Base-by-base conservation (phyloP, 2,797 vertebrate genomes). In the Schizopygopsis malacanthus region DNA sequence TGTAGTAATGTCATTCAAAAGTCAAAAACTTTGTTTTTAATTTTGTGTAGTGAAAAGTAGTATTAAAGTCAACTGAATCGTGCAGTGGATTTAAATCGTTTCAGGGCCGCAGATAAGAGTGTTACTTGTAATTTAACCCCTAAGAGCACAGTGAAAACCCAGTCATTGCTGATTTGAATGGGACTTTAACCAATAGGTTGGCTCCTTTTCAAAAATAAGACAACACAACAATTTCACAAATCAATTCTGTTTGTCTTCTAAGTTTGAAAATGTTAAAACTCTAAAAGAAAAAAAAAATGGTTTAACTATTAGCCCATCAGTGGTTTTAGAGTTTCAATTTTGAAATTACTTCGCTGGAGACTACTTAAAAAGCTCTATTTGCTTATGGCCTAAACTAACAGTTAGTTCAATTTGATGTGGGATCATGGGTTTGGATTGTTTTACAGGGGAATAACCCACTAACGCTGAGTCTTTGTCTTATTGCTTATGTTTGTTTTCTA, bases 371-470 rank as follows among this genome's bases (percentile, higher is more conserved):
- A 84, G n/a, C 20, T 70, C 37, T 70, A 13, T 63, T 33, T 83
- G 73, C 45, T 75, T 22, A 56, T 70, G 75, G 11, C 4, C 22
- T 54, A 28, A 28, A 28, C 28, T 28, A 28, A 28, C 28, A 73
- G 54, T 82, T 83, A 56, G 65, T 78, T 45, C n/a, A 4, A 39
- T 54, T 70, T 63, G 43, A 78, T 82, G 47, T n/a, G 12, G 50
- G 45, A 65, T 50, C 56, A 39, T 41, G 80, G 72, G 70, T 45
- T 63, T 73, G n/a, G 50, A 52, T 50, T 75, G 43, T 33, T 77
- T 85, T 83, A 88, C 76, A 45, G 54, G 73, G 88, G 59, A 75
- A 52, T 85, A 79, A 85, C 88, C 90, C 85, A 90, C 89, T 89
- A 71, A 83, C 37, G 52, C 76, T 15, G 65, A 82, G 81, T 85